Percentiles rank a stretch among this genome's conserved stretches.
Evolutionary conservation across 2,888 invertebrate species (phyloP).

Genomic region (Incurvaria masculella): DNA sequence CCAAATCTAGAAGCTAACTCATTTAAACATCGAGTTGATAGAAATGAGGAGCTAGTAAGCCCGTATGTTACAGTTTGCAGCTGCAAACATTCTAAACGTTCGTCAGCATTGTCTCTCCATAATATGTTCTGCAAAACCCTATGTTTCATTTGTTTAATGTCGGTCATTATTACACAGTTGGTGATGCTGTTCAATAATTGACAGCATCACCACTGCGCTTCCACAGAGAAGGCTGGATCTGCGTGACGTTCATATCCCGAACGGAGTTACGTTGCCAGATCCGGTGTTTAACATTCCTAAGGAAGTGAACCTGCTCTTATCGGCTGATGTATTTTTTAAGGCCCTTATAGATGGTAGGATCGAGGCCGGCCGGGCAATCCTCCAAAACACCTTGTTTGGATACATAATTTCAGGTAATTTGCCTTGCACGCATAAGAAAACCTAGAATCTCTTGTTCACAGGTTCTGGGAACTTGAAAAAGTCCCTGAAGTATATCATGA

Average conservation of each 20-base stretch:
- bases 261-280: conserved; percentile 10
- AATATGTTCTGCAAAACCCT: neutral
- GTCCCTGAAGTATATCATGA: neutral
- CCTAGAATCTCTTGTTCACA: neutral
- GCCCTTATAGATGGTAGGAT: conserved; percentile 9
- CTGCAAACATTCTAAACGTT: neutral
- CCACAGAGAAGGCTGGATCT: conserved; percentile 12
- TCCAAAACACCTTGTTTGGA: conserved; percentile 10
- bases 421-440: neutral
- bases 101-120: neutral
- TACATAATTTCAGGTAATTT: conserved; percentile 10
- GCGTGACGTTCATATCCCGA: conserved; percentile 7
- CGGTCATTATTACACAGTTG: neutral
- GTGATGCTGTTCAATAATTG: conserved; percentile 14
- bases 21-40: neutral
- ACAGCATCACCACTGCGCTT: conserved; percentile 13
- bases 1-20: neutral
- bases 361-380: neutral
- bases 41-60: neutral
- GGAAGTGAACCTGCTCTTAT: conserved; percentile 12
- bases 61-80: neutral
- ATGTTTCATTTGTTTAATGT: neutral
- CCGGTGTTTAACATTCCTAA: conserved; percentile 8
- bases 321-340: conserved; percentile 15
- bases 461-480: neutral